A percentile compares a stretch with the other conserved stretches of the same genome.
phyloP scores from a whole-genome alignment of 2,113 vertebrate genomes.

The Pedetes capensis region DNA sequence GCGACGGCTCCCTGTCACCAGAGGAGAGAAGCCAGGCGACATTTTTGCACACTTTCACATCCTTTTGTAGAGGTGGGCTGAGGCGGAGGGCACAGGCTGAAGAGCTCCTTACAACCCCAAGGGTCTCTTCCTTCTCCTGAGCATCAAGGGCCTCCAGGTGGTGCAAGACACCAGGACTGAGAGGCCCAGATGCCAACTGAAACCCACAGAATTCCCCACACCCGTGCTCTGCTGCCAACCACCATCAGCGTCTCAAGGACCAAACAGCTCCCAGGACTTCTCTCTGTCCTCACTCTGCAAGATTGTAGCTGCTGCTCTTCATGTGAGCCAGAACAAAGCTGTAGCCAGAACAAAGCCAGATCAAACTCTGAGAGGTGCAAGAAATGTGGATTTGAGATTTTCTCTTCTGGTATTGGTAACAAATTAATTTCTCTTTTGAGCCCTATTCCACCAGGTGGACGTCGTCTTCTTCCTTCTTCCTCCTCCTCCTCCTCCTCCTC shows the following conservation, averaged over 20 bases:
- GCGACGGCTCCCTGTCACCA: neutral
- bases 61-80: neutral
- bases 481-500: neutral
- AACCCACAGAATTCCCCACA: neutral
- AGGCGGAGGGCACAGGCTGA: neutral
- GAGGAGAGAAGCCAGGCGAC: neutral
- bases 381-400: neutral
- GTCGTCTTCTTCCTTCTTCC: too few relatives aligned
- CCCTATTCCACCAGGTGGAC: neutral
- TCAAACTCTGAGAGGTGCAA: neutral
- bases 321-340: neutral
- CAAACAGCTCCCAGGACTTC: neutral
- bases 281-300: neutral
- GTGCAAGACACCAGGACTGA: neutral
- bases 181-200: neutral
- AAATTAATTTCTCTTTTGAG: neutral
- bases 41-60: neutral
- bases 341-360: neutral
- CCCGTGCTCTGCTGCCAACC: neutral
- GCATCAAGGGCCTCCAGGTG: neutral
- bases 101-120: neutral
- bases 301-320: neutral
- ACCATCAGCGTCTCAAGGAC: accelerated
- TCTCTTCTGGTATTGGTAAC: neutral
- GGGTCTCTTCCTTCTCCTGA: neutral